These are phyloP conservation scores for Parnassius mnemosyne DNA, from an alignment of 2,888 invertebrate species.

Conservation along the genomic window DNA sequence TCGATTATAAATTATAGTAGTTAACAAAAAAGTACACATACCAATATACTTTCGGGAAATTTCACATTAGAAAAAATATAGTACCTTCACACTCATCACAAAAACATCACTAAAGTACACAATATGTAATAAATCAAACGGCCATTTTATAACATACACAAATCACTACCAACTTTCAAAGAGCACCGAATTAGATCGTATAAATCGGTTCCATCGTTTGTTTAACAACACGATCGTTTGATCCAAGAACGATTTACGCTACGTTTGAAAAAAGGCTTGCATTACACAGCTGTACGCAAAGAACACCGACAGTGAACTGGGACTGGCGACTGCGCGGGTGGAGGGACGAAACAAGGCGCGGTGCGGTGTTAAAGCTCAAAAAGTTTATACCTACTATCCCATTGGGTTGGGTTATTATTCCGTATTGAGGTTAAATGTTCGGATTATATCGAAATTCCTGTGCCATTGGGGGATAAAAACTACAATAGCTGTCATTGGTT, in stretches of 20 bases:
- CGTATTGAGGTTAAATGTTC: slow-evolving; percentile 24
- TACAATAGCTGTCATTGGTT: slow-evolving; percentile 20
- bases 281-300: slow-evolving; percentile 2
- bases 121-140: slow-evolving; percentile 11
- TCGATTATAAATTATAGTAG: neutral
- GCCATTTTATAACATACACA: slow-evolving; percentile 18
- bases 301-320: slow-evolving; percentile 12
- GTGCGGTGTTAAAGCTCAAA: slow-evolving; percentile 15
- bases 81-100: slow-evolving; percentile 5
- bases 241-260: slow-evolving; percentile 13
- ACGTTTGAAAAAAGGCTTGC: neutral
- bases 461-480: slow-evolving; percentile 14
- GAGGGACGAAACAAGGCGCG: slow-evolving; percentile 5
- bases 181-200: slow-evolving; percentile 24
- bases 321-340: slow-evolving; percentile 15
- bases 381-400: slow-evolving; percentile 22
- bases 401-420: slow-evolving; percentile 16
- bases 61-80: slow-evolving; percentile 3
- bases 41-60: slow-evolving; percentile 2
- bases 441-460: slow-evolving; percentile 22
- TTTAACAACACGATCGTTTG: slow-evolving; percentile 26
- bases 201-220: slow-evolving; percentile 21
- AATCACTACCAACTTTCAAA: slow-evolving; percentile 20
- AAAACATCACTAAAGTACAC: slow-evolving; percentile 18
- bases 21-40: neutral